Evolutionary conservation across 2,888 invertebrate species (phyloP).

Genomic region (Cecidostiba fungosa): DNA sequence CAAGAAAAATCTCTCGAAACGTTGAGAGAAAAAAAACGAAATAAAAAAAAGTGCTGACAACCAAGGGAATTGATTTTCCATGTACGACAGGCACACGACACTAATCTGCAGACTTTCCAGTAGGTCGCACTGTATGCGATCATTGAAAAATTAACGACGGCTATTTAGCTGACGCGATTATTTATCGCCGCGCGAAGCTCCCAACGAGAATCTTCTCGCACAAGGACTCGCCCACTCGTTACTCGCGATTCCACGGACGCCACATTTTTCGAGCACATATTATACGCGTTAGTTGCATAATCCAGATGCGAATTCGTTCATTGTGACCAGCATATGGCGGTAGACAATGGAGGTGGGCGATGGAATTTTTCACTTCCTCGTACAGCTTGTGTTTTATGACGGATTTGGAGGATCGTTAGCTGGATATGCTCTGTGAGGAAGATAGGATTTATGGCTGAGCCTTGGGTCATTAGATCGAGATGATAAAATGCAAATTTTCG

Average conservation of each 20-base stretch:
- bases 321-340: conserved; percentile 5
- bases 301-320: background rate
- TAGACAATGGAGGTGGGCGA: conserved; percentile 21
- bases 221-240: conserved; percentile 71
- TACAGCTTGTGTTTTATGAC: background rate
- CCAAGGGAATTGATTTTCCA: conserved; percentile 48
- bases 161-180: conserved; percentile 29
- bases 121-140: conserved; percentile 33
- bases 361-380: conserved; percentile 29
- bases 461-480: background rate
- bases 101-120: conserved; percentile 21
- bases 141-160: conserved; percentile 59
- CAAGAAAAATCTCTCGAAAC: background rate
- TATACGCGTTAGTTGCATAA: conserved; percentile 27
- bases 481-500: background rate
- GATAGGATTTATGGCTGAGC: background rate
- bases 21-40: background rate
- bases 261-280: conserved; percentile 20
- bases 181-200: conserved; percentile 48
- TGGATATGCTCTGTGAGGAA: background rate
- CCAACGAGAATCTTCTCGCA: conserved; percentile 64
- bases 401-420: background rate
- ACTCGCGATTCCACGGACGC: conserved; percentile 31
- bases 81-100: background rate
- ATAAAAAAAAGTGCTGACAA: background rate